Base-by-base conservation (phyloP, 2,888 invertebrate species). In the Volucella zonaria region DNA sequence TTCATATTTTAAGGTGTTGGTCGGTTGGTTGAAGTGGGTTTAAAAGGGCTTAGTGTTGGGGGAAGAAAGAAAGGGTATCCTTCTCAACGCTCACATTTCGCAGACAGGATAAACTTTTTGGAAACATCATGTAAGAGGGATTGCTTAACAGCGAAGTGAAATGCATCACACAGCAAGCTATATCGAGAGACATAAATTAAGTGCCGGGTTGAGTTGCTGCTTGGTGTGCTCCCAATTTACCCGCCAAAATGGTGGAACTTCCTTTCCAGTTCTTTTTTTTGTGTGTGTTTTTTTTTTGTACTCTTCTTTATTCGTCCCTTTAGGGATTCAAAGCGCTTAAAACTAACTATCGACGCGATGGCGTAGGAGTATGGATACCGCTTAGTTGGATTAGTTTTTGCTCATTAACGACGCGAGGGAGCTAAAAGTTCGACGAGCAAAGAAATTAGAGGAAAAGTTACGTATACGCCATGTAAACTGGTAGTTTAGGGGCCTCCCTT, bases 401-500 rank as follows among this genome's bases (percentile, higher is more conserved):
- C 91, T 90, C 91, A 91, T 90, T 90, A 91, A 89, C 89, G 88
- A 73, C 81, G 80, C 80, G 76, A 81, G 80, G 80, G 76, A 80
- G 75, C 61, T 76, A 51, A 61, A 80, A 85, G 66, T 85, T 80
- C 49, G 61, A 31, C 71, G 38, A 67, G 73, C 73, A 43, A 78
- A 75, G 70, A 83, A 79, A 79, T 83, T 83, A 70, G 70, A 67
- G 43, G 45, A 18, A 78, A 74, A 62, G 68, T 74, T 79, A 75
- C 68, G 59, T 68, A 74, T 78, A 71, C 62, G 71, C 49, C 43
- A 58, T 58, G 54, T 14, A 71, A 59, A 58, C 18, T 14, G 40
- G 40, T 23, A 14, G 8, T 4, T 31, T 31, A 31, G 6, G 31
- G 6, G 31, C 31, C 4, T 6, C 6, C 31, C 31, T 31, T 6